Evolutionary conservation across 64 coral and sea anemone genomes (phyloP), one percentile per base, ranked within the genome.

Genomic region (Dendrophyllia cribrosa): DNA sequence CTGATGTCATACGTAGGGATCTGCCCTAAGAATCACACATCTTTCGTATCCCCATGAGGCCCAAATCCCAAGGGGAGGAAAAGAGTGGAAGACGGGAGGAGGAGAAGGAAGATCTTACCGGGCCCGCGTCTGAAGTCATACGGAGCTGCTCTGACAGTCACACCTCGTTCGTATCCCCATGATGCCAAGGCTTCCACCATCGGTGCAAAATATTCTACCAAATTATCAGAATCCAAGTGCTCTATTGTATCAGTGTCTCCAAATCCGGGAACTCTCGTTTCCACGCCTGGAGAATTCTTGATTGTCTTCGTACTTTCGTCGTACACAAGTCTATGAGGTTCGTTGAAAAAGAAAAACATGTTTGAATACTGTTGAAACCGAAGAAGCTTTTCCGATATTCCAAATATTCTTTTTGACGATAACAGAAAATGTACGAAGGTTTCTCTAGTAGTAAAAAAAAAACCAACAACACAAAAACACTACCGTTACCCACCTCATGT

Each of bases 101-200:
- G 34, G n/a, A 44, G 44, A 15, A 24, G 66, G 16, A 26, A 7
- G 9, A 19, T 52, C 86, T 74, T 82, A 88, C 86, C 87, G 66
- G 95, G 95, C n/a, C 86, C 95, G 64, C 71, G 87, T 76, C 95
- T 85, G 83, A 94, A 97, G 92, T 97, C 95, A 91, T 97, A 97
- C 23, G 95, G 95, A 66, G 95, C 95, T 56, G 82, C 95, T 51
- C 92, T 80, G 72, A 97, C 70, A 4, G 87, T 82, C 59, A 78
- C 90, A 0, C 95, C 95, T 49, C 93, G 73, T 59, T 97, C 65
- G 23, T 94, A 97, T 6, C 95, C 95, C 82, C 74, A 79, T 3
- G 56, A 85, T 19, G 77, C 59, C 51, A 97, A 47, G 0, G 69
- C 68, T 19, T 73, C 17, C 1, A 97, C 88, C 74, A 97, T 50